Base-by-base conservation (phyloP, 2,888 invertebrate species). In the Temnothorax ravouxi region DNA sequence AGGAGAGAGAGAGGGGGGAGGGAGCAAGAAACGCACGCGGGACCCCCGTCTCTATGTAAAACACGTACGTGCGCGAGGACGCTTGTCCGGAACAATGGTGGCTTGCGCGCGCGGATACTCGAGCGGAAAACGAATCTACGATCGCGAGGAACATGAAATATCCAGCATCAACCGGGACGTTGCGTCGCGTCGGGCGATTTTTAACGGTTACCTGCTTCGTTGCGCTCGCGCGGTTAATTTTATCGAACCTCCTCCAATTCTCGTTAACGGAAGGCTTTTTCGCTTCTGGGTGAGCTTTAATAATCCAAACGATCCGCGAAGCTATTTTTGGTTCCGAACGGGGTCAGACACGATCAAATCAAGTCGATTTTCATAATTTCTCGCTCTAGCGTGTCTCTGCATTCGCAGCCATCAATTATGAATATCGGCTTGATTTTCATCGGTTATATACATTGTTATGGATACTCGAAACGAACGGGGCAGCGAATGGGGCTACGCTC, bases 11-110 rank as follows among this genome's bases (percentile, higher is more conserved):
- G 13, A 62, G 11, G 29, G 29, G 25, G 25, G 25, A n/a, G 72
- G 3, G 29, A 29, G 29, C 29, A 29, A 25, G 41, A 15, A 8
- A 15, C 54, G 50, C 75, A 50, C 62, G 34, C 47, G 3, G n/a
- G 15, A 13, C 8, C 59, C 9, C 34, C 13, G 21, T 47, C 74
- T 71, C 74, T 80, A 80, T 80, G 79, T 80, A 80, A 80, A 80
- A 80, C 79, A 80, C 79, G 79, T 80, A 80, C 79, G 25, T 47
- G 74, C 74, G 79, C 79, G 38, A 80, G 79, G 34, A 80, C 74
- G 74, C 59, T 80, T 80, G 79, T 79, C 79, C 72, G 59, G n/a
- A 72, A 80, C 79, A 80, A 80, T 74, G 47, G 79, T 13, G 34
- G 38, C 59, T 74, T 15, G 59, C 38, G 25, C n/a, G 59, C 38